A percentile compares a stretch with the other conserved stretches of the same genome.
Conservation (phyloP, 2,888 invertebrate species). For the Hydraecia micacea region DNA sequence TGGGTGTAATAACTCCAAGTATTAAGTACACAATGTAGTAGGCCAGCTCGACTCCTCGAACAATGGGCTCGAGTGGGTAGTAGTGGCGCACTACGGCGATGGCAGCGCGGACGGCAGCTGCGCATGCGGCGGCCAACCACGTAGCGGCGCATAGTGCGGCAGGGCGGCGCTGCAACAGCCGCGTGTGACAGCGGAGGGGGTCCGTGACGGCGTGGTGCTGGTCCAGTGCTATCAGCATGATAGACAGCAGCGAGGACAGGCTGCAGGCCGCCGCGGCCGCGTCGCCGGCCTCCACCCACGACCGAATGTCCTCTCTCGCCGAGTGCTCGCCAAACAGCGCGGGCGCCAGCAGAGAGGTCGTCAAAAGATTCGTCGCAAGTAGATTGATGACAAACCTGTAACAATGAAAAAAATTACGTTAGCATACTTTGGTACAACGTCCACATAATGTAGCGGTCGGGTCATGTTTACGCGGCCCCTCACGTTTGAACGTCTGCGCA, state of each 20-base stretch:
- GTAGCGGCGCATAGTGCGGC: slow-evolving; percentile 89
- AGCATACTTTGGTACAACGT: slow-evolving; percentile 47
- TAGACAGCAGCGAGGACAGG: slow-evolving; percentile 81
- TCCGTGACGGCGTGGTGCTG: slow-evolving; percentile 90
- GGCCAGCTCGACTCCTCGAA: slow-evolving; percentile 80
- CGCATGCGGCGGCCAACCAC: slow-evolving; percentile 86
- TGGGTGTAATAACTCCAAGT: slow-evolving; percentile 82
- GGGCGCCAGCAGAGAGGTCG: slow-evolving; percentile 87
- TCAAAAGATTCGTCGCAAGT: slow-evolving; percentile 87
- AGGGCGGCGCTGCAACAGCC: slow-evolving; percentile 85
- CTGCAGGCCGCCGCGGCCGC: slow-evolving; percentile 85
- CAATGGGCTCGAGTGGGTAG: slow-evolving; percentile 77
- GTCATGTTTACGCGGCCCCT: slow-evolving; percentile 50
- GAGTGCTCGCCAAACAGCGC: slow-evolving; percentile 90
- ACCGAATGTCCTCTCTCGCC: slow-evolving; percentile 91
- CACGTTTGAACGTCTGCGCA: slow-evolving; percentile 50
- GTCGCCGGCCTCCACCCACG: slow-evolving; percentile 90
- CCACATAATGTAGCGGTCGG: slow-evolving; percentile 30
- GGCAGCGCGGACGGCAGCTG: slow-evolving; percentile 81
- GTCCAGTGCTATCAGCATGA: slow-evolving; percentile 88
- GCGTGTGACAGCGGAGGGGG: slow-evolving; percentile 88
- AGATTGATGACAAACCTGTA: slow-evolving; percentile 92
- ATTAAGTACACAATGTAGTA: slow-evolving; percentile 84
- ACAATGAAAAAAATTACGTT: slow-evolving; percentile 78
- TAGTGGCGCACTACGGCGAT: slow-evolving; percentile 79